Evolutionary conservation across 2,113 vertebrate genomes (phyloP), one percentile per base, ranked within the genome.

Genomic region (Stercorarius parasiticus): DNA sequence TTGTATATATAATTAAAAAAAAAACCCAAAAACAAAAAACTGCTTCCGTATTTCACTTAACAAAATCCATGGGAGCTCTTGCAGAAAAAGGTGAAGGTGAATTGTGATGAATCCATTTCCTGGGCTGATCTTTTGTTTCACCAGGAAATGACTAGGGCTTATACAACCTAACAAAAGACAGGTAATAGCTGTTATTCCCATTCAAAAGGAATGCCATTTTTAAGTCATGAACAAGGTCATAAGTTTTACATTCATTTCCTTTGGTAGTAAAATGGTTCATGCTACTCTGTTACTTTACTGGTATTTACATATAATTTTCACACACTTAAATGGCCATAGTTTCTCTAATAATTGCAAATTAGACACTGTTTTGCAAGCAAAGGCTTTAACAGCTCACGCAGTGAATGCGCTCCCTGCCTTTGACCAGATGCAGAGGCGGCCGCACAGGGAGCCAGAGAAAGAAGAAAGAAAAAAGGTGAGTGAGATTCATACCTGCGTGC

Each of bases 401-500:
- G 38, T 4, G 20, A 15, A 29, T 4, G 3, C 15, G 15, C 15
- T 50, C 43, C 12, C 38, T 36, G 64, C 52, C 10, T 32, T 73
- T 34, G 17, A 20, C 40, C 36, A 15, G 85, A 25, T 4, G 2
- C 52, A 58, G 56, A 52, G 30, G 50, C 2, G 0, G 22, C 20
- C 4, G 0, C 7, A 3, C 2, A 0, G 7, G 17, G 27, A 45
- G 23, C 59, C 27, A 19, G 21, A 71, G 56, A 38, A 17, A 0
- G 1, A 34, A 34, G n/a, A 11, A 49, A 34, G 32, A 11, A 47
- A 43, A 52, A 74, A 27, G 16, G 13, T 0, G 0, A 25, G 6
- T 0, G 2, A 85, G 27, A 17, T 36, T 3, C 26, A 32, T 38
- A n/a, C 32, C 19, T 18, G 14, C 0, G 3, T 11, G 0, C 49